Evolutionary conservation across 2,888 invertebrate species (phyloP), one percentile per base, ranked within the genome.

Genomic region (Syrista parreyssii): DNA sequence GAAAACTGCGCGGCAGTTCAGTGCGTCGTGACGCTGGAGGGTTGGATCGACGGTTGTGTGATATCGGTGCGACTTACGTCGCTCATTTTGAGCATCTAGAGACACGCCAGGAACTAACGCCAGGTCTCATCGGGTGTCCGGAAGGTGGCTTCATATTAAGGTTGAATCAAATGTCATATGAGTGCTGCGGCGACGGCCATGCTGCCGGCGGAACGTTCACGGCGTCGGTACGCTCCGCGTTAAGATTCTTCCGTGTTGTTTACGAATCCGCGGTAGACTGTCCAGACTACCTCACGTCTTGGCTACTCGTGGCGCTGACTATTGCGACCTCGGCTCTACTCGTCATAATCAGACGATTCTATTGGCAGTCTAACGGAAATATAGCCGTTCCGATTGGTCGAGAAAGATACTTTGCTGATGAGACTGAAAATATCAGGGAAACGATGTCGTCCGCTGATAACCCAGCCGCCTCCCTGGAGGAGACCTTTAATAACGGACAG

Each of bases 171-270:
- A 89, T 89, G 89, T 88, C 89, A 81, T 88, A 84, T 84, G 89
- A 90, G 72, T 90, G 89, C 72, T 89, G 89, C 81, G 88, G 89
- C 75, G 84, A 84, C 79, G 86, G 84, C 77, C 83, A 79, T 73
- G 80, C 76, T 40, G 83, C 85, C 82, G 88, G 89, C 78, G 84
- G 83, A 73, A 82, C 87, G 79, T 84, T 89, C 74, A 75, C 75
- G 73, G 79, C 80, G 74, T 83, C 80, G 77, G 80, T 88, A 78
- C 79, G 77, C 68, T 76, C 69, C 68, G 79, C 78, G 71, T 73
- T 77, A 74, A 78, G 76, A 71, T 76, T 74, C 76, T 68, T 78
- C n/a, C 76, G 76, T 75, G 40, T 68, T 15, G 30, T 76, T 76
- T 74, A 73, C 75, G 78, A 80, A 35, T 71, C 74, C 78, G 69